Percentiles rank a stretch among this genome's conserved stretches.
Conservation (phyloP, 2,888 invertebrate species). For the Thysanoteuthis rhombus region DNA sequence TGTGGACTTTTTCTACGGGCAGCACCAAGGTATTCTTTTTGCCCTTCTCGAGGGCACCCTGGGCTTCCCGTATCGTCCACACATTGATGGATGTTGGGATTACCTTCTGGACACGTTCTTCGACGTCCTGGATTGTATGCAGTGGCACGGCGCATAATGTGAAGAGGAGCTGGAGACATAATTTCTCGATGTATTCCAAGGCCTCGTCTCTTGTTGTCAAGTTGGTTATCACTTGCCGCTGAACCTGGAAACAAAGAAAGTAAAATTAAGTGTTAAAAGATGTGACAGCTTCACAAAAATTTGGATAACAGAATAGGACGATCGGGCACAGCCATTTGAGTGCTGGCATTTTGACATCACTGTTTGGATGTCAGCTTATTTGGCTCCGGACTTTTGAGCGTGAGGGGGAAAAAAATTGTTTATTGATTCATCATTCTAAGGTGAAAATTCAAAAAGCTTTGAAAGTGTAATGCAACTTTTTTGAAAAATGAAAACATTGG, state of each 20-base stretch:
- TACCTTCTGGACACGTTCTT: conserved; percentile 88
- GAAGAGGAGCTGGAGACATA: conserved; percentile 85
- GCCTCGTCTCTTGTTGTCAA: conserved; percentile 81
- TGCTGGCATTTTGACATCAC: too few species aligned
- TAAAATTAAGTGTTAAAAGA: not conserved
- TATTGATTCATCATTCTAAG: too few species aligned
- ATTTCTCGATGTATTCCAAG: conserved; percentile 88
- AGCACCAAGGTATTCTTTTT: conserved; percentile 81
- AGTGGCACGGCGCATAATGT: conserved; percentile 80
- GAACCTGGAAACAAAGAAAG: conserved; percentile 74
- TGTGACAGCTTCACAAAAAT: not conserved
- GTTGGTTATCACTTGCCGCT: conserved; percentile 74
- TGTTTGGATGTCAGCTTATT: too few species aligned
- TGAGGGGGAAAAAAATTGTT: too few species aligned
- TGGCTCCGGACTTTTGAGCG: too few species aligned
- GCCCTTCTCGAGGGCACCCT: conserved; percentile 82
- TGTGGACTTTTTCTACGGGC: conserved; percentile 90
- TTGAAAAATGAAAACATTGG: too few species aligned
- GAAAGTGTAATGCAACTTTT: too few species aligned
- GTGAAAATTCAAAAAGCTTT: too few species aligned
- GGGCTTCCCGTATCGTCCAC: conserved; percentile 91
- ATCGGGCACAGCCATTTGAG: too few species aligned
- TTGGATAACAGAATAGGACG: not conserved
- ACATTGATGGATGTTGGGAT: conserved; percentile 95
- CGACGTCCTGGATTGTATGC: conserved; percentile 77